Evolutionary conservation across 2,113 vertebrate genomes (phyloP).

Genomic region (Melozone crissalis): DNA sequence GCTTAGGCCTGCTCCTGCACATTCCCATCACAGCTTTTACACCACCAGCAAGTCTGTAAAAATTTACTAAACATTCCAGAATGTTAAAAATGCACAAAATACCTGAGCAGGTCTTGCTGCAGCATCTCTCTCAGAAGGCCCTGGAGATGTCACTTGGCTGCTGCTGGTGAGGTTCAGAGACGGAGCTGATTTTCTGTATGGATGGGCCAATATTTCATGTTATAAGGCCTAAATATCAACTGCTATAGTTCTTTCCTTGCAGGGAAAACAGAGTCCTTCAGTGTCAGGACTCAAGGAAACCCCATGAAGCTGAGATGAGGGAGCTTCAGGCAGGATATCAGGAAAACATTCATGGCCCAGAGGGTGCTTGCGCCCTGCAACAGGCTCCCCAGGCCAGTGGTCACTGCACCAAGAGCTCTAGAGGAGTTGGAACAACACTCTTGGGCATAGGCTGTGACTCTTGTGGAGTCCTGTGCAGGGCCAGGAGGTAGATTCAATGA

Average conservation of each 20-base stretch:
- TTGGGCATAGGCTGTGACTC: neutral
- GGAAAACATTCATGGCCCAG: neutral
- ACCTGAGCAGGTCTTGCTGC: neutral
- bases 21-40: neutral
- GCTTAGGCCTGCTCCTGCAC: no score
- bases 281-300: neutral
- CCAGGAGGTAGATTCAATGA: no score
- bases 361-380: no score
- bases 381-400: neutral
- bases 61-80: no score
- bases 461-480: neutral
- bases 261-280: neutral
- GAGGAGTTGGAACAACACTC: no score
- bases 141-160: neutral
- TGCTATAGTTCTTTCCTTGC: neutral
- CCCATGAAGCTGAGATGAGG: neutral
- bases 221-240: neutral
- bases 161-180: rapidly evolving
- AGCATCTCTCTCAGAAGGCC: neutral
- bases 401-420: neutral
- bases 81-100: neutral
- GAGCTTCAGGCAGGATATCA: neutral
- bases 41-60: neutral
- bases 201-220: no score
- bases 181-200: neutral